Evolutionary conservation across 2,113 vertebrate species (phyloP).

Genomic region (Prietella phreatophila): DNA sequence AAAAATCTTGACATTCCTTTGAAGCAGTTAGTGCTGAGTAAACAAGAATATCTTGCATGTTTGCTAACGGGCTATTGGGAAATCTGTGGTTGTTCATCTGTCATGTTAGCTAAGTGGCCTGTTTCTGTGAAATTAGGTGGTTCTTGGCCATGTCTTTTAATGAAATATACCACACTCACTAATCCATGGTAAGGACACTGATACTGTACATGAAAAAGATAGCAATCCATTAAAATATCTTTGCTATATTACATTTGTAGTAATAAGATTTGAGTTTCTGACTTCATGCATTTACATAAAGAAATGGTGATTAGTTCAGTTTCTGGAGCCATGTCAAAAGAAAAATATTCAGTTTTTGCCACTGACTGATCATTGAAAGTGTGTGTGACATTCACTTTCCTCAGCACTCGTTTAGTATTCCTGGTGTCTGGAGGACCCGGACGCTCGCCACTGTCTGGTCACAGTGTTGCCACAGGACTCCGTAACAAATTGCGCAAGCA

Average conservation of each 20-base stretch:
- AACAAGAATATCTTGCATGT: not conserved
- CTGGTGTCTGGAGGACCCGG: slow-evolving; percentile 89
- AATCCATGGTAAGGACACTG: not conserved
- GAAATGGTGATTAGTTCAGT: not conserved
- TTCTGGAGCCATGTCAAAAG: not conserved
- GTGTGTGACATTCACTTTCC: slow-evolving; percentile 38
- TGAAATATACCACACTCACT: not conserved
- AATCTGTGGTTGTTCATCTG: not conserved
- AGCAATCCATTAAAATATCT: not conserved
- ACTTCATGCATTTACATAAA: not conserved
- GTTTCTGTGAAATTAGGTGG: not conserved
- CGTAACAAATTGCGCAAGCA: slow-evolving; percentile 88
- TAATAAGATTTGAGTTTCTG: not conserved
- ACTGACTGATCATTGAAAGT: not conserved
- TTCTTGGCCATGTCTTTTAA: not conserved
- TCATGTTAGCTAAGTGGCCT: not conserved
- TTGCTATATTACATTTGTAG: not conserved
- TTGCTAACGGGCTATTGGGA: not conserved
- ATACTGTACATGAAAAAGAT: not conserved
- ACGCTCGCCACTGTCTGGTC: slow-evolving; percentile 85
- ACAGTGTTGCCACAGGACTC: slow-evolving; percentile 82
- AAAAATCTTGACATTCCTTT: not conserved
- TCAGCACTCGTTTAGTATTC: slow-evolving; percentile 94
- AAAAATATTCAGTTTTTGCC: not conserved
- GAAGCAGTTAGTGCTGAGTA: not conserved